Percentiles rank a stretch among this genome's conserved stretches.
Conservation (phyloP, 2,797 vertebrate species). For the Erethizon dorsatum region DNA sequence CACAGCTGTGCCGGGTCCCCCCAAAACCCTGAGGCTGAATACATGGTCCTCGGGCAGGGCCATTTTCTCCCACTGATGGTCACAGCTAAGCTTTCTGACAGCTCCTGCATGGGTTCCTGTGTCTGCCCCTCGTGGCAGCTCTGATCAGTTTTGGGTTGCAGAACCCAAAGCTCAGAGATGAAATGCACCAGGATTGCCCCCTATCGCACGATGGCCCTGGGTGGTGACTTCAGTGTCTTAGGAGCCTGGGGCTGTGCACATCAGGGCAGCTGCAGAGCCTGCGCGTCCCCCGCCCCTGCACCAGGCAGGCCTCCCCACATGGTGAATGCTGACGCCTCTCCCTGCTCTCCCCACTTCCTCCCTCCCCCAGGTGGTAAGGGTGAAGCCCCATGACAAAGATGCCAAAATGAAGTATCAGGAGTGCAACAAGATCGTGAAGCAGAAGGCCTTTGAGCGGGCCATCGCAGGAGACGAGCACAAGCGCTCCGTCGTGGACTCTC, state of each 20-base stretch:
- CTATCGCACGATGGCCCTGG: rapidly evolving
- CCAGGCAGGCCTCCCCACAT: rapidly evolving
- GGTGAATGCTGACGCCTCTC: background rate
- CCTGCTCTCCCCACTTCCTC: background rate
- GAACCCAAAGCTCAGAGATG: background rate
- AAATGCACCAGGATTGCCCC: rapidly evolving
- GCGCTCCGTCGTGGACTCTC: conserved; percentile 95
- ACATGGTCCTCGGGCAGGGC: rapidly evolving
- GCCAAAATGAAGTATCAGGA: conserved; percentile 98
- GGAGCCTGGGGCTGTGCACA: background rate
- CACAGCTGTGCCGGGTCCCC: background rate
- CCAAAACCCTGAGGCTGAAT: background rate
- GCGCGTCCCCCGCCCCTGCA: rapidly evolving
- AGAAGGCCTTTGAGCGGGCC: conserved; percentile 97
- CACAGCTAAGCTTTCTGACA: background rate
- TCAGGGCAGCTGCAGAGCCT: background rate
- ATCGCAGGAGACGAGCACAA: conserved; percentile 96
- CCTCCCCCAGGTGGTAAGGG: conserved; percentile 93
- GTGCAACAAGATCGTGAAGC: conserved; percentile 97
- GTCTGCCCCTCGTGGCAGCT: background rate
- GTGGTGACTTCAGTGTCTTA: rapidly evolving
- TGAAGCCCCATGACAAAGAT: conserved; percentile 96
- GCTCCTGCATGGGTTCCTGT: rapidly evolving
- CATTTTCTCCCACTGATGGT: too few relatives aligned
- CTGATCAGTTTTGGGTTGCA: background rate